Evolutionary conservation across 1,140 invertebrate genomes (phyloP), one percentile per base, ranked within the genome.

Genomic region (Tachypleus tridentatus): DNA sequence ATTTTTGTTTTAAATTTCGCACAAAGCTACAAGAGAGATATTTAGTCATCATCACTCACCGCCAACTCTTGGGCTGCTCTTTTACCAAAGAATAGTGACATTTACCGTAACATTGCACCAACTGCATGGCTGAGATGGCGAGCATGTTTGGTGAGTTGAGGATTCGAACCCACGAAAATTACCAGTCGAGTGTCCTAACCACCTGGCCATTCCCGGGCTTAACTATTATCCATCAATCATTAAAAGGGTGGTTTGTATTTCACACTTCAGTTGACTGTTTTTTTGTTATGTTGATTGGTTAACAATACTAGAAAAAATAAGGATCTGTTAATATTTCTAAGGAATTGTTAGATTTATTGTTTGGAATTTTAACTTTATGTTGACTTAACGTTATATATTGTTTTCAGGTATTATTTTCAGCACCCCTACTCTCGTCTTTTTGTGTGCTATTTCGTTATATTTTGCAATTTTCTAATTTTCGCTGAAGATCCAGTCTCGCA

Each of bases 401-500:
- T 64, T 64, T 72, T 73, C 56, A 73, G 76, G 51, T 82, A 81
- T 72, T 81, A 79, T 70, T 82, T 82, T 72, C 81, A 83, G 72
- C 81, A 83, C 72, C 82, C 82, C 4, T 82, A 81, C 68, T 71
- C 77, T 48, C 72, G 82, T 5, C 71, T 82, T 3, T 77, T 80
- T 69, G 74, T 81, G 51, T 79, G 79, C 3, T 81, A 81, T 68
- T 76, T 81, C 69, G 80, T 82, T 9, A 80, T 80, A 47, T 79
- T 82, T 69, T 82, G 80, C 70, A 82, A 82, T 72, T 82, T 83
- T 69, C 73, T 82, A 49, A 78, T 83, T 8, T 83, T 82, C 73
- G 81, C 81, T 47, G 81, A 83, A 68, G 82, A 83, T 72, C 82
- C 82, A n/a, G 77, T 83, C 8, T 80, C 80, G 0, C 81, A 83